Base-by-base conservation (phyloP, 2,797 vertebrate species). In the Lacerta viridis region DNA sequence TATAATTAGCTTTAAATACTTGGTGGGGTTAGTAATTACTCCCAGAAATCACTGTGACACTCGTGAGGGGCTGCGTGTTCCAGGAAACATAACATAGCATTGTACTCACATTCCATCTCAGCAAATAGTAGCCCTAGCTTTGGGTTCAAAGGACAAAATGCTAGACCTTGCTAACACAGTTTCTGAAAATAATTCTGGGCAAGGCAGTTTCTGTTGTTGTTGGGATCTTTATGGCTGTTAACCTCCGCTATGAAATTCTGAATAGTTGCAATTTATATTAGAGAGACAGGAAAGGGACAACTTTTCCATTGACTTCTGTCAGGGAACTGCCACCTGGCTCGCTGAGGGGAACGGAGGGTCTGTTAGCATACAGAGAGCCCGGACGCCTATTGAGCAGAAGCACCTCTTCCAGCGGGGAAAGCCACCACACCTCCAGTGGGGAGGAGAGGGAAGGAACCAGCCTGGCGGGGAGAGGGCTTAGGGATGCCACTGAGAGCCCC, bases 1-100 rank as follows among this genome's bases (percentile, higher is more conserved):
- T 97, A 92, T 97, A 96, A 97, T 97, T 97, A 97, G 95, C 96
- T 96, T 97, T 96, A 97, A 97, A 97, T 97, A 97, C 97, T 97
- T 96, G 95, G 94, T 93, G 87, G 95, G 92, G 96, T 95, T 96
- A 96, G 95, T 96, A 97, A 97, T 97, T 97, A 97, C 93, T 91
- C 93, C 90, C 93, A 92, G 91, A 91, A 94, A 93, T 92, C 94
- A 95, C 87, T 88, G 93, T 95, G 95, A 94, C 93, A 93, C 84
- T 89, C 55, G n/a, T 46, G 50, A 95, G 85, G 86, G 90, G 85
- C 93, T 93, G 78, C 50, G 23, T 91, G 89, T 75, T 92, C 90
- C 46, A 84, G 84, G 89, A 92, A 92, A 90, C 85, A 91, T 89
- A 85, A 89, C 46, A 85, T 93, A 90, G 41, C 89, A 71, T 78